Evolutionary conservation across 2,888 invertebrate species (phyloP).

Genomic region (Netelia fuscicornis): DNA sequence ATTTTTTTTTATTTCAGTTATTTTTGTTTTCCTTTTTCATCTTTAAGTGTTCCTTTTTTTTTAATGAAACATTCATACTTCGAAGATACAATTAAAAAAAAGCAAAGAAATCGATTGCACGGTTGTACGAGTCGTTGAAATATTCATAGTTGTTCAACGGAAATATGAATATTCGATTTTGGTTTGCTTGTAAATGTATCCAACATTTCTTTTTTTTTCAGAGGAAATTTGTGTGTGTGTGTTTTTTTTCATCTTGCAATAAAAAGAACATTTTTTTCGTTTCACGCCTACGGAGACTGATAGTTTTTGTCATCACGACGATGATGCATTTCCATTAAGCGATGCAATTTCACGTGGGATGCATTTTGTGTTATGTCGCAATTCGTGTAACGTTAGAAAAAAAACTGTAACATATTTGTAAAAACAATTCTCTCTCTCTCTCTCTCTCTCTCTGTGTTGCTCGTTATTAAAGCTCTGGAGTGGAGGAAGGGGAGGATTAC

Average conservation of each 20-base stretch:
- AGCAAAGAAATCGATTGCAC: too few relatives aligned
- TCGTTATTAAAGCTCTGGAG: conserved; percentile 12
- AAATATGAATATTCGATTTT: too few relatives aligned
- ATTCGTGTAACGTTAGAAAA: neutral
- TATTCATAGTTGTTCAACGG: too few relatives aligned
- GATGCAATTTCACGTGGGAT: neutral
- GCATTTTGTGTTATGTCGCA: neutral
- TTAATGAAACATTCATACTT: too few relatives aligned
- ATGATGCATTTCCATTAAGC: conserved; percentile 26
- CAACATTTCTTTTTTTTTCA: too few relatives aligned
- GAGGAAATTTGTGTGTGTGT: neutral
- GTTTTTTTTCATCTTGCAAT: neutral
- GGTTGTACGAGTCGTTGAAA: too few relatives aligned
- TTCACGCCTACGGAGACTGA: neutral
- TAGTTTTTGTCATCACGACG: neutral
- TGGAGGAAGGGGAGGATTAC: neutral
- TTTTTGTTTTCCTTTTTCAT: too few relatives aligned
- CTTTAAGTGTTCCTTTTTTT: too few relatives aligned
- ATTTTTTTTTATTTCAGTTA: too few relatives aligned
- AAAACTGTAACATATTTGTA: neutral
- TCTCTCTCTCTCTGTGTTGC: conserved; percentile 10
- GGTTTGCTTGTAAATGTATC: too few relatives aligned
- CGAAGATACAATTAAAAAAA: too few relatives aligned
- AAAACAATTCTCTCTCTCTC: neutral
- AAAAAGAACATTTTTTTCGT: neutral